Evolutionary conservation across 1,140 invertebrate genomes (phyloP), one percentile per base, ranked within the genome.

Genomic region (Camponotus pennsylvanicus): DNA sequence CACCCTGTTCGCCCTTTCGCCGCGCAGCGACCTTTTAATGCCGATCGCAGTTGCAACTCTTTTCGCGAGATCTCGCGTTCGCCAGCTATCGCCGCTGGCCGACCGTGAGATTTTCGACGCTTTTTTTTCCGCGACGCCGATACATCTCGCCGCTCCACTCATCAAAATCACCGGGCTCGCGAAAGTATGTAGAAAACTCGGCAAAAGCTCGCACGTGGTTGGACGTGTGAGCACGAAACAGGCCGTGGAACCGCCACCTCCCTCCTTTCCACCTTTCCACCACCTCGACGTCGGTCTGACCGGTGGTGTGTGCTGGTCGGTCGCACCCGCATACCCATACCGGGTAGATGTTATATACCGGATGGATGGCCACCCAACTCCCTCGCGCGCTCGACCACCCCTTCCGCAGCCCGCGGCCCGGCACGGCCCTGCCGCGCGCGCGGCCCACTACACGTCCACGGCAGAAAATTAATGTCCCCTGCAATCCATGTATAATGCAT

Each of bases 401-500:
- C 40, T 37, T 76, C 59, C 67, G 69, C 79, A 37, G 55, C 76
- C 86, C 85, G 73, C 84, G 83, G 80, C 79, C 89, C 85, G 86
- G 89, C 76, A 88, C 83, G 85, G 89, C 84, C 55, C 78, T 82
- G 78, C 78, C 78, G 79, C 67, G 55, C 79, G 67, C 89, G 90
- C 90, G 89, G 91, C 92, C 92, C 93, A 94, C 94, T 95, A 93
- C 92, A 95, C 93, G 94, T 95, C 94, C 92, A 91, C 92, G 93
- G 64, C 94, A 95, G 94, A 95, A 95, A 95, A 95, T 95, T 95
- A 95, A 95, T 95, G 94, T 95, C 94, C 94, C 94, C 94, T 95
- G 94, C 94, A 95, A 95, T 95, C 93, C 94, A 95, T 95, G 94
- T 95, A 95, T 95, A 95, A 95, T 95, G 94, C 94, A 95, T 95